Evolutionary conservation across 2,888 invertebrate species (phyloP).

Genomic region (Nysson spinosus): DNA sequence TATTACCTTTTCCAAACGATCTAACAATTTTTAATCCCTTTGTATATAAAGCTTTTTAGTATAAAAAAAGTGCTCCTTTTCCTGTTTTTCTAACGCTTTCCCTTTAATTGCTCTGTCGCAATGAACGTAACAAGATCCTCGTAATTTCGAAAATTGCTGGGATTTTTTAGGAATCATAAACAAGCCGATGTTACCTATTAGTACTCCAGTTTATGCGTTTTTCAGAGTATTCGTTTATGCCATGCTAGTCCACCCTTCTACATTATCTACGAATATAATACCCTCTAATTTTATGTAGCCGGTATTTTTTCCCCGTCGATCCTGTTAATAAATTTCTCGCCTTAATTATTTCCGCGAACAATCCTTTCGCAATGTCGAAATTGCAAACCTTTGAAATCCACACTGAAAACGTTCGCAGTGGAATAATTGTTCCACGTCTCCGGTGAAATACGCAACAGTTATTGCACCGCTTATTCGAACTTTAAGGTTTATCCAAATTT

Average conservation of each 20-base stretch:
- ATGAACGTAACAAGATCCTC: slow-evolving; percentile 19
- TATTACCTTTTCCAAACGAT: no score
- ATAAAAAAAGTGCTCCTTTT: no score
- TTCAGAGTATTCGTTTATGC: slow-evolving; percentile 28
- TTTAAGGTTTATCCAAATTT: neutral
- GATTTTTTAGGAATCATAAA: slow-evolving; percentile 18
- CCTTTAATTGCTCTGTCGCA: slow-evolving; percentile 22
- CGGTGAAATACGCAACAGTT: no score
- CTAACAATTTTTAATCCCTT: no score
- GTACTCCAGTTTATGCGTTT: slow-evolving; percentile 33
- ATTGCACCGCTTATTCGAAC: no score
- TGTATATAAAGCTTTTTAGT: no score
- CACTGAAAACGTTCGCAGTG: no score
- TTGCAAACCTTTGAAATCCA: neutral
- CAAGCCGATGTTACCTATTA: neutral
- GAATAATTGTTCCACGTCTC: no score
- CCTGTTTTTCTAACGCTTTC: slow-evolving; percentile 6
- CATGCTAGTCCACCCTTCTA: slow-evolving; percentile 7
- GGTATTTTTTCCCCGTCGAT: slow-evolving; percentile 1
- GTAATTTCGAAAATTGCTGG: slow-evolving; percentile 38
- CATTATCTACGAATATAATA: slow-evolving; percentile 1
- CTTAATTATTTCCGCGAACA: slow-evolving; percentile 26
- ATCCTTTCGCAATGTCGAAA: slow-evolving; percentile 20
- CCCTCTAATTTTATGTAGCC: slow-evolving; percentile 6
- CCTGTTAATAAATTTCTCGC: slow-evolving; percentile 8